A percentile compares a stretch with the other conserved stretches of the same genome.
These are phyloP conservation scores for Boulengeromyrus knoepffleri DNA, from an alignment of 2,113 vertebrate genomes.

Conservation along the genomic window DNA sequence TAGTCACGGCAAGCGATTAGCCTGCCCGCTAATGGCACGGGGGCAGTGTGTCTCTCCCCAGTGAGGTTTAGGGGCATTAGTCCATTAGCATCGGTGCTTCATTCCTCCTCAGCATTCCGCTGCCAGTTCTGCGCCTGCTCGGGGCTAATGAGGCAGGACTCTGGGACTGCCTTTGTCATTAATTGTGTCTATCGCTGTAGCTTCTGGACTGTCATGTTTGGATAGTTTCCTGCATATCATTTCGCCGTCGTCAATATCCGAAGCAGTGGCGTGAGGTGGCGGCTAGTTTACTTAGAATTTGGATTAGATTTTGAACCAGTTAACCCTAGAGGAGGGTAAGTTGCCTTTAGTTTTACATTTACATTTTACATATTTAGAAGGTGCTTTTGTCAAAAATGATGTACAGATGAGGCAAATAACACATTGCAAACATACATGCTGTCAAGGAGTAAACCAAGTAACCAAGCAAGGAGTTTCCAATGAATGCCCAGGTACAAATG, in stretches of 20 bases:
- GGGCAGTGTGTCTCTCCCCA: constrained; percentile 11
- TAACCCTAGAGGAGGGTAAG: not conserved
- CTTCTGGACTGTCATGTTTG: constrained; percentile 25
- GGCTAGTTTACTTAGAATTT: constrained; percentile 2
- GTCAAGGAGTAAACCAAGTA: not conserved
- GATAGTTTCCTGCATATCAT: constrained; percentile 20
- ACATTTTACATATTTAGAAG: not conserved
- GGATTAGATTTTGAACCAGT: constrained; percentile 23
- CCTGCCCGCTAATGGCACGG: constrained; percentile 15
- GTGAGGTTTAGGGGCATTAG: constrained; percentile 22
- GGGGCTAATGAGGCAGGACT: constrained; percentile 42
- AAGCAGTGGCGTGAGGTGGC: constrained; percentile 1
- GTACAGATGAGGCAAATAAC: not conserved
- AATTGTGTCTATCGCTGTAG: constrained; percentile 37
- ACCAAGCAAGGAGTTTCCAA: not conserved
- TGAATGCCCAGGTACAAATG: not conserved
- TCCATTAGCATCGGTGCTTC: constrained; percentile 35
- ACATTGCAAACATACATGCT: not conserved
- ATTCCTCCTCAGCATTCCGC: constrained; percentile 33
- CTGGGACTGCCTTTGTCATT: constrained; percentile 34
- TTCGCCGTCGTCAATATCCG: not conserved
- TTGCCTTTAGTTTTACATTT: not conserved
- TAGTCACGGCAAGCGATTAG: constrained; percentile 17
- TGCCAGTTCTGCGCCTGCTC: constrained; percentile 31
- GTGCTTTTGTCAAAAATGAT: not conserved